These are phyloP conservation scores for Chorisops tibialis DNA, from an alignment of 2,888 invertebrate species.

Conservation along the genomic window DNA sequence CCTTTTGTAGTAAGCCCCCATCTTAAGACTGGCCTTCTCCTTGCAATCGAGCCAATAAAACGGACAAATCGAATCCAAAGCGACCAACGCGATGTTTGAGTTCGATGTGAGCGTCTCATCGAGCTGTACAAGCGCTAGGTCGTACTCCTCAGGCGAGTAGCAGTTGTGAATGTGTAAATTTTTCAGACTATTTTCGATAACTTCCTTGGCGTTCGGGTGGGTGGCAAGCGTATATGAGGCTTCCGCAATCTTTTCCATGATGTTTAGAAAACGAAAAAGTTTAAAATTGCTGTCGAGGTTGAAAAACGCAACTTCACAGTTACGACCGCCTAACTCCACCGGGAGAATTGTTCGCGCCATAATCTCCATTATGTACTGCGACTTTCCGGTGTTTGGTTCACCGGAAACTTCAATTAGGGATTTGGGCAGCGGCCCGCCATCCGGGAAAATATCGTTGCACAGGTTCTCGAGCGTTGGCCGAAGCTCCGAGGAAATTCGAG, in stretches of 20 bases:
- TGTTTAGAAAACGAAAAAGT: conserved; percentile 42
- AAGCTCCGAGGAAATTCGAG: conserved; percentile 19
- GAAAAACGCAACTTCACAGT: conserved; percentile 52
- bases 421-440: conserved; percentile 45
- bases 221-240: neutral
- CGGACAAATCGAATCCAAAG: conserved; percentile 55
- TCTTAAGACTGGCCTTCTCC: conserved; percentile 33
- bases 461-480: conserved; percentile 17
- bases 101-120: conserved; percentile 50
- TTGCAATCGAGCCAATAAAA: conserved; percentile 52
- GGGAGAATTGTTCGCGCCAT: conserved; percentile 54
- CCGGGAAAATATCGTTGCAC: conserved; percentile 32
- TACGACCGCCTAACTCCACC: conserved; percentile 47
- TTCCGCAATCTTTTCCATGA: conserved; percentile 45
- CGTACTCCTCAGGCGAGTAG: conserved; percentile 39
- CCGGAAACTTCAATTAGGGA: conserved; percentile 56
- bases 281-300: conserved; percentile 55
- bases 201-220: conserved; percentile 24
- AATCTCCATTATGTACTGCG: conserved; percentile 52
- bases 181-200: conserved; percentile 34
- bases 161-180: conserved; percentile 37
- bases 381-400: conserved; percentile 52
- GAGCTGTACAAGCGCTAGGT: conserved; percentile 39
- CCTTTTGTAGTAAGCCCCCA: conserved; percentile 39
- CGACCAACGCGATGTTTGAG: conserved; percentile 50